A percentile compares a stretch with the other conserved stretches of the same genome.
phyloP scores from a whole-genome alignment of 30 jellyfish, hydroid and myxozoan species.

The Pseudorhiza aurosa region DNA sequence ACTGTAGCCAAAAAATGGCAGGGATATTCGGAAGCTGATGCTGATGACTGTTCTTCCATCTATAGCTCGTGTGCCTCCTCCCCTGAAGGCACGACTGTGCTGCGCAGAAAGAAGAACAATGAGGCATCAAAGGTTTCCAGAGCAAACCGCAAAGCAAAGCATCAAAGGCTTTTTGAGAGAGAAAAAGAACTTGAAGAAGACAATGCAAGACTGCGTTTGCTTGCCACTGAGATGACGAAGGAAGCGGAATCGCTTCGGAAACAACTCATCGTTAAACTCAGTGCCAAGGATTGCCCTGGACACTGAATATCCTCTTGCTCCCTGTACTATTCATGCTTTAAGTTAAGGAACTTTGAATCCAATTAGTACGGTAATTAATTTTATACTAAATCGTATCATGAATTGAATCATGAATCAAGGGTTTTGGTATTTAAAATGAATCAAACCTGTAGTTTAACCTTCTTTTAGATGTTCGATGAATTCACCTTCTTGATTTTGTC shows the following conservation, averaged over 20 bases:
- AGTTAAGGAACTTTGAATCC: too few species aligned
- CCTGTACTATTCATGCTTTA: too few species aligned
- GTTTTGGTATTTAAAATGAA: too few species aligned
- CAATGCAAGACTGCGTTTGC: constrained; percentile 63
- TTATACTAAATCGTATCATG: too few species aligned
- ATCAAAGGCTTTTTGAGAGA: constrained; percentile 41
- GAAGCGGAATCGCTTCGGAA: constrained; percentile 74
- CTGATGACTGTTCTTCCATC: constrained; percentile 25
- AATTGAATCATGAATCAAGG: too few species aligned
- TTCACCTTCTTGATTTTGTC: too few species aligned
- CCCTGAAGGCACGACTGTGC: constrained; percentile 36
- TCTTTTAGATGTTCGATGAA: too few species aligned
- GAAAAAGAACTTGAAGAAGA: constrained; percentile 72
- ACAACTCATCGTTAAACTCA: constrained; percentile 57
- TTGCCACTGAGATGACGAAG: constrained; percentile 64
- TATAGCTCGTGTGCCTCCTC: constrained; percentile 64
- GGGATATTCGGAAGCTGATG: constrained; percentile 22
- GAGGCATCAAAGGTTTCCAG: constrained; percentile 83
- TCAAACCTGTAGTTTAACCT: too few species aligned
- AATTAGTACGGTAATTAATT: too few species aligned
- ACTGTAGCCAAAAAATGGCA: constrained; percentile 10
- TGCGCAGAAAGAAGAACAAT: constrained; percentile 74
- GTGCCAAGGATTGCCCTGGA: too few species aligned
- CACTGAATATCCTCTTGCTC: too few species aligned
- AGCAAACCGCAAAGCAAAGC: constrained; percentile 71